These are phyloP conservation scores for Asarcornis scutulata DNA, from an alignment of 2,113 vertebrate genomes.

Conservation along the genomic window DNA sequence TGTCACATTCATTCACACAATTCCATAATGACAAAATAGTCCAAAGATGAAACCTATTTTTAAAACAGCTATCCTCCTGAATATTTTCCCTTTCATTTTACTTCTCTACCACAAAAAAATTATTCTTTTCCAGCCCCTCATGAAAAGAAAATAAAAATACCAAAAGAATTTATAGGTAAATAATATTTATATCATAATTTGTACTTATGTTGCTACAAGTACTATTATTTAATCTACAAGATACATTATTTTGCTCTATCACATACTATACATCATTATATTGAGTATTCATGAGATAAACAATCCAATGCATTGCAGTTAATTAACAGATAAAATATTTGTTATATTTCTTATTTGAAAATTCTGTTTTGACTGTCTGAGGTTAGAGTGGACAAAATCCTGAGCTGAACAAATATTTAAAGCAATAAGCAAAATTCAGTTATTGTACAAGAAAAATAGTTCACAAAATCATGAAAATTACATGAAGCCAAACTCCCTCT, in stretches of 20 bases:
- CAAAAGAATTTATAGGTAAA: not conserved
- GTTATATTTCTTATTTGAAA: not conserved
- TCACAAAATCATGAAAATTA: not conserved
- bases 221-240: not conserved
- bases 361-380: not conserved
- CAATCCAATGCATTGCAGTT: not conserved
- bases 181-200: not conserved
- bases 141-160: not conserved
- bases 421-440: not conserved
- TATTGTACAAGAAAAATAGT: not conserved
- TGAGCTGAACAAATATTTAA: not conserved
- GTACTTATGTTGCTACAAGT: not conserved
- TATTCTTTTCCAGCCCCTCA: not conserved
- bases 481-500: not conserved
- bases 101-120: not conserved
- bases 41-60: not conserved
- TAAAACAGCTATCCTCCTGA: not conserved
- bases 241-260: not conserved
- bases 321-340: not conserved
- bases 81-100: not conserved
- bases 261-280: not conserved
- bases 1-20: not conserved
- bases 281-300: not conserved
- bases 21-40: not conserved
- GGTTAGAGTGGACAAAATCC: not conserved